These are phyloP conservation scores for Phasianus colchicus DNA, from an alignment of 2,113 vertebrate genomes.

Conservation along the genomic window DNA sequence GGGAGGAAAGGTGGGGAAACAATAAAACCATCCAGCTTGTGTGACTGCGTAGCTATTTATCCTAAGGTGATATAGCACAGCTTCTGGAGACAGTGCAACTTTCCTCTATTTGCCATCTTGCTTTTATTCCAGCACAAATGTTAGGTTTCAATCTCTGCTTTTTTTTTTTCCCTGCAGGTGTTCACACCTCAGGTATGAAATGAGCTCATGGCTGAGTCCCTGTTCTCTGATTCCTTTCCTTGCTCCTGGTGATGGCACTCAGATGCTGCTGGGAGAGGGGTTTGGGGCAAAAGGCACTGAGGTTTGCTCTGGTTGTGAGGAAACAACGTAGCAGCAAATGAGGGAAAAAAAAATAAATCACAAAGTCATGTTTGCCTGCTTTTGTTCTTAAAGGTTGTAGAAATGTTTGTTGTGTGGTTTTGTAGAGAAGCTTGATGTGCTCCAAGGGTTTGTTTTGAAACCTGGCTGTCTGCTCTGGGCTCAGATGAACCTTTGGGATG, in stretches of 20 bases:
- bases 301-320: not conserved
- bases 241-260: not conserved
- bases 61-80: accelerated
- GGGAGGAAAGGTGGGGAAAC: not conserved
- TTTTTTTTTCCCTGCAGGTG: not conserved
- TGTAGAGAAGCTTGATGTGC: not conserved
- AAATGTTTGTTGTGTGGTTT: not conserved
- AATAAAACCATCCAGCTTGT: not conserved
- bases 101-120: not conserved
- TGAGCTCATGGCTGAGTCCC: not conserved
- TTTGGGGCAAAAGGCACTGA: not conserved
- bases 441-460: not conserved
- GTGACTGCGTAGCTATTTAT: not conserved
- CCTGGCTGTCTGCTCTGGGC: not conserved
- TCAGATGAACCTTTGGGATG: accelerated
- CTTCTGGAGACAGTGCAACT: not conserved
- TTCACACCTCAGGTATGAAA: not conserved
- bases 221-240: not conserved
- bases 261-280: not conserved
- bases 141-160: not conserved
- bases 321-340: not conserved
- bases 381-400: not conserved
- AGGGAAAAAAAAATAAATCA: too few species aligned
- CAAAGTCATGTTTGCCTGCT: not conserved
- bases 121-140: not conserved